Evolutionary conservation across 92 coral and sea anemone genomes (phyloP).

Genomic region (Siderastrea radians): DNA sequence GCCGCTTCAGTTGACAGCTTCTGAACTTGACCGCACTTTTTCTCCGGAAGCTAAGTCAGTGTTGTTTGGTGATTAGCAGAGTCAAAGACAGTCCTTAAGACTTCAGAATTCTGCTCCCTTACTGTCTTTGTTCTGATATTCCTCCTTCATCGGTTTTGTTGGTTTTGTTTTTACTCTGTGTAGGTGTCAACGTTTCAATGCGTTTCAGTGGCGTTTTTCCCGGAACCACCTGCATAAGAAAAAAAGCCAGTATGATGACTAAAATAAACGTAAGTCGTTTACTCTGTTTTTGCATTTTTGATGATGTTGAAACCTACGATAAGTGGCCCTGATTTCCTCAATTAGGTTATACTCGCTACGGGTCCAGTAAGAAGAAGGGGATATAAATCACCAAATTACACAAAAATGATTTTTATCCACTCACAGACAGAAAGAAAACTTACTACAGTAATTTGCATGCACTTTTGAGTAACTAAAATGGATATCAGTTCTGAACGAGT

Average conservation of each 20-base stretch:
- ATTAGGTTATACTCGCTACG: background rate
- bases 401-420: background rate
- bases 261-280: background rate
- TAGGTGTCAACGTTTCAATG: background rate
- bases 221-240: background rate
- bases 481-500: background rate
- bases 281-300: background rate
- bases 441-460: background rate
- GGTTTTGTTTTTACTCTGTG: background rate
- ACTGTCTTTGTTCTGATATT: background rate
- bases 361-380: background rate
- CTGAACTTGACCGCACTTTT: background rate
- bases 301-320: background rate
- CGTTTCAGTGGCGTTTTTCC: background rate
- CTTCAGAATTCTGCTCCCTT: background rate
- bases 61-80: background rate
- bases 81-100: background rate
- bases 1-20: background rate
- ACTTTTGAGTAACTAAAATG: background rate
- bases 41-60: background rate
- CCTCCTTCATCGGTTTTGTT: background rate
- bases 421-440: background rate
- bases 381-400: conserved; percentile 11
- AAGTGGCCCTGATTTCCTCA: background rate
- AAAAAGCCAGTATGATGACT: background rate